A percentile compares a stretch with the other conserved stretches of the same genome.
Evolutionary conservation across 2,888 invertebrate genomes (phyloP).

Genomic region (Patella ulyssiponensis): DNA sequence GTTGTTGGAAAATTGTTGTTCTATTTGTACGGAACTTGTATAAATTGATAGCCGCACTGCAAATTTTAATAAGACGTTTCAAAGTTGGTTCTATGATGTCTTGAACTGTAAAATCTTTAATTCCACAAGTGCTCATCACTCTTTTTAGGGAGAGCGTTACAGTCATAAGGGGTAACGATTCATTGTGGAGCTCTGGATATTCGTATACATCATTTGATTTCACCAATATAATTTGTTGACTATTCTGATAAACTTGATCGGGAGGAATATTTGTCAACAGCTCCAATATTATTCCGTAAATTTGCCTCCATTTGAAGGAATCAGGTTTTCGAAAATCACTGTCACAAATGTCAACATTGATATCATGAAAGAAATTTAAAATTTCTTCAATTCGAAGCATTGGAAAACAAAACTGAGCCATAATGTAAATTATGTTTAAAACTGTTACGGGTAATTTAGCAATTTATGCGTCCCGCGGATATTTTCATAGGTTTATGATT

Average conservation of each 20-base stretch:
- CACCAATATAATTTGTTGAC: background rate
- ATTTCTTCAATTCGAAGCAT: slow-evolving; percentile 27
- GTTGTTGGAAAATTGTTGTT: slow-evolving; percentile 40
- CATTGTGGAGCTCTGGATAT: slow-evolving; percentile 49
- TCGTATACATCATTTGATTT: slow-evolving; percentile 37
- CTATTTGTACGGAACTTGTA: slow-evolving; percentile 43
- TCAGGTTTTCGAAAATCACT: slow-evolving; percentile 49
- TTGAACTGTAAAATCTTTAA: slow-evolving; percentile 48
- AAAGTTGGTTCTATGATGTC: slow-evolving; percentile 52
- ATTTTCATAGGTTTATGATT: too few species aligned
- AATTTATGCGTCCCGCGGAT: too few species aligned
- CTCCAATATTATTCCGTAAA: slow-evolving; percentile 14
- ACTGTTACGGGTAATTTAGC: too few species aligned
- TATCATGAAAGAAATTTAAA: slow-evolving; percentile 25
- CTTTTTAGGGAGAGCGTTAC: slow-evolving; percentile 43
- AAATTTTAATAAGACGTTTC: slow-evolving; percentile 45
- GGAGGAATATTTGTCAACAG: too few species aligned
- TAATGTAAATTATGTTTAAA: too few species aligned
- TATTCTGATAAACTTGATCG: background rate
- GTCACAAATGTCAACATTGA: slow-evolving; percentile 36
- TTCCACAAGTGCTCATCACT: slow-evolving; percentile 42
- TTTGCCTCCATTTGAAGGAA: slow-evolving; percentile 15
- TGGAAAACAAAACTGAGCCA: slow-evolving; percentile 26
- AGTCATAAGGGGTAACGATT: slow-evolving; percentile 43
- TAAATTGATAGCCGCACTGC: slow-evolving; percentile 57